Evolutionary conservation across 2,888 invertebrate species (phyloP), one percentile per base, ranked within the genome.

Genomic region (Drosophila seclusa): DNA sequence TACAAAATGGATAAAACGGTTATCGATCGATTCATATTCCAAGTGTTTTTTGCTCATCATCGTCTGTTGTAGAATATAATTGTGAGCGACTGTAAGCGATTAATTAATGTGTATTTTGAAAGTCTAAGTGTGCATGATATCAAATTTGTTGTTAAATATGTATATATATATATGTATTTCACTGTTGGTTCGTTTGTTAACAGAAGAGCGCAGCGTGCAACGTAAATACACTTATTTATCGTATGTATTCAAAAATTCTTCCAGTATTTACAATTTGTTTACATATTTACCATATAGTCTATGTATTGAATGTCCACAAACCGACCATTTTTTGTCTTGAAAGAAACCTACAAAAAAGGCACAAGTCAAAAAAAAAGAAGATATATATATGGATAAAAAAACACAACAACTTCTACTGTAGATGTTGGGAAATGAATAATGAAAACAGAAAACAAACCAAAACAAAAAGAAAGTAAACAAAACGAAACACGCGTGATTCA

Each of bases 371-470:
- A 18, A 31, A 52, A 49, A 18, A 31, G 36, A 57, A 34, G 5
- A 53, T 31, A 52, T 52, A 34, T 29, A 32, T 42, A 67, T 34
- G 21, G 13, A 8, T n/a, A 67, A 31, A 18, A 34, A 50, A 34
- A 63, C 63, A 85, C 74, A 82, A 80, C 70, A 87, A 85, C 69
- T 80, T 85, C 89, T 89, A 89, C 85, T 89, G 90, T 87, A 75
- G 58, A 72, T 71, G 78, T 68, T 36, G 63, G 70, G 68, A 67
- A 58, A 18, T 58, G 50, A 69, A 36, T 5, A 50, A 8, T 50
- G 27, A 52, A 48, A 16, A 66, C 34, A 72, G 42, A 31, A 52
- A 59, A 31, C 38, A 65, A 66, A 69, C n/a, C 21, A 53, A 45
- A 69, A 27, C 21, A 54, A 61, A 60, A 66, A 59, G 42, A 27